These are phyloP conservation scores for Tenualosa ilisha DNA, from an alignment of 2,797 vertebrate genomes.

Conservation along the genomic window DNA sequence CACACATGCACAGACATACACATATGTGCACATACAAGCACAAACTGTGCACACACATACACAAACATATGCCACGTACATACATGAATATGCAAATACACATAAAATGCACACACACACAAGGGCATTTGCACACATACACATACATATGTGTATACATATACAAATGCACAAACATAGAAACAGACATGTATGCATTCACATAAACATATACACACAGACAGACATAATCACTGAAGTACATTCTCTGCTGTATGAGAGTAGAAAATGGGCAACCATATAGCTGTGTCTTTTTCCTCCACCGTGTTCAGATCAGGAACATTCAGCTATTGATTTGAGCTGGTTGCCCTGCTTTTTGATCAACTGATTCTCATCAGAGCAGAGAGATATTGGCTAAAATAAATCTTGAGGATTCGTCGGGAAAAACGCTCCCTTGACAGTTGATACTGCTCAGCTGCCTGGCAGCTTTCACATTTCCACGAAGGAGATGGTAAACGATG, in stretches of 20 bases:
- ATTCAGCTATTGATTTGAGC: slow-evolving; percentile 2
- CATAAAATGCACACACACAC: background rate
- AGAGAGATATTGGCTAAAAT: background rate
- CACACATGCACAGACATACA: background rate
- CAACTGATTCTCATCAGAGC: slow-evolving; percentile 11
- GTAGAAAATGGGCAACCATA: background rate
- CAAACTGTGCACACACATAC: background rate
- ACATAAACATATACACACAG: background rate
- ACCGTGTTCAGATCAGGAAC: background rate
- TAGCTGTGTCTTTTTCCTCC: background rate
- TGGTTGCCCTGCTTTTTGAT: background rate
- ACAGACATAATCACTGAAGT: background rate
- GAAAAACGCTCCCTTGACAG: slow-evolving; percentile 11
- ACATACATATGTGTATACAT: background rate
- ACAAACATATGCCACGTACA: background rate
- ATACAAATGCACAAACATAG: background rate
- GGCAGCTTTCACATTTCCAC: background rate
- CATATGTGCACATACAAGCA: background rate
- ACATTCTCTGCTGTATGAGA: background rate
- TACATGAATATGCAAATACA: background rate
- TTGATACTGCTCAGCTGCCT: background rate
- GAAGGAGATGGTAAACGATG: background rate
- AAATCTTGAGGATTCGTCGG: slow-evolving; percentile 1
- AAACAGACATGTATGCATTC: background rate
- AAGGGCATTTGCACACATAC: background rate